Evolutionary conservation across 2,888 invertebrate species (phyloP), one percentile per base, ranked within the genome.

Genomic region (Chymomyza procnemis): DNA sequence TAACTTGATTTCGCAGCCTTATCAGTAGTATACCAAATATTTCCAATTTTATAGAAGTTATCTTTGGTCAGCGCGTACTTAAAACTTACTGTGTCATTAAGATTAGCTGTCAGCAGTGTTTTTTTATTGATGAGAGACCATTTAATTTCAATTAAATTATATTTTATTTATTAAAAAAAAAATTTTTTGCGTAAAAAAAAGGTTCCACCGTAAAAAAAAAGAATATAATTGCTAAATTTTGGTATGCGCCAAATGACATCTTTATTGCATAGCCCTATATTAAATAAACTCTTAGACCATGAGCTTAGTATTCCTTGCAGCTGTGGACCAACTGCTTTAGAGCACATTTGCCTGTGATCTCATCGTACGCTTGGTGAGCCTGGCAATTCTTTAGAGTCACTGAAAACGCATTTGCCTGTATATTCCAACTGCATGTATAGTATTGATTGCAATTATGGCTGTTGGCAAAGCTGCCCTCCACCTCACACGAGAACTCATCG

Each of bases 401-500:
- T 2, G 21, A n/a, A 18, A 57, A 64, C 1, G 14, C 46, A 30
- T 58, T 50, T 4, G 8, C 18, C 8, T 18, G n/a, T 2, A 41
- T 12, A 26, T 55, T 66, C 73, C 66, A 69, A 16, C 68, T 41
- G 41, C 69, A 75, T 18, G 66, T 65, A 64, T 66, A 70, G 60
- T 63, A 75, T n/a, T 67, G 55, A 9, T 66, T 68, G 18, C 75
- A 75, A 55, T 73, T 69, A 57, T 50, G 57, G 48, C 69, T 66
- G n/a, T 70, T 66, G 14, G 74, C 64, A 26, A 48, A 72, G 8
- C 61, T 34, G 46, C 74, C 73, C 50, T 72, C 67, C 8, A 64
- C 63, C 9, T 67, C 54, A 54, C 74, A 74, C 12, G 46, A 12
- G 48, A 73, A 69, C n/a, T 63, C 57, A 1, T 54, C 46, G 30